phyloP scores from a whole-genome alignment of 2,888 invertebrate genomes.

The Caenorhabditis uteleia region DNA sequence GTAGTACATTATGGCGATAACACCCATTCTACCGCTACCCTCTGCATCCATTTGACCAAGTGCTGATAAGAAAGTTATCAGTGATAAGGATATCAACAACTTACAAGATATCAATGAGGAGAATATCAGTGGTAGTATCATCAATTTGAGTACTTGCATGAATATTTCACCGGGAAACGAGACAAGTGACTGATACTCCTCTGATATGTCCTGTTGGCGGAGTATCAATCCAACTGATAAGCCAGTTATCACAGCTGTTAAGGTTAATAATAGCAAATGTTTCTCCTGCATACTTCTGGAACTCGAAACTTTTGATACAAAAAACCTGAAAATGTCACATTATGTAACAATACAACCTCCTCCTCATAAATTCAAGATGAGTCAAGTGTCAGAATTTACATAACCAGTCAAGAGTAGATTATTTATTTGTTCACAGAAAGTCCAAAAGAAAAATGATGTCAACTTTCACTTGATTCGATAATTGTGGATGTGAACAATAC shows the following conservation, averaged over 20 bases:
- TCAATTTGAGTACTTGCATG: constrained; percentile 82
- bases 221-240: constrained; percentile 11
- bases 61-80: constrained; percentile 12
- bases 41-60: constrained; percentile 33
- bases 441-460: too few relatives aligned
- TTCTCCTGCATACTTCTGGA: constrained; percentile 34
- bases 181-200: constrained; percentile 74
- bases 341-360: too few relatives aligned
- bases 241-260: constrained; percentile 14
- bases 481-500: too few relatives aligned
- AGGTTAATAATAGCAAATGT: constrained; percentile 17
- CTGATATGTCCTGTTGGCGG: constrained; percentile 74
- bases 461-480: too few relatives aligned
- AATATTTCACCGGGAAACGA: constrained; percentile 89
- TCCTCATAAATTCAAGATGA: too few relatives aligned
- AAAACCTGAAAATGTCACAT: too few relatives aligned
- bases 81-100: constrained; percentile 4
- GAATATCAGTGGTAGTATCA: constrained; percentile 87
- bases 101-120: constrained; percentile 81
- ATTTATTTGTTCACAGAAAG: too few relatives aligned
- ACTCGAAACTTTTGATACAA: too few relatives aligned
- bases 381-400: too few relatives aligned
- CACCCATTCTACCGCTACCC: constrained; percentile 71
- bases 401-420: too few relatives aligned
- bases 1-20: constrained; percentile 72